Evolutionary conservation across 2,797 vertebrate species (phyloP).

Genomic region (Gallinago solitaria): DNA sequence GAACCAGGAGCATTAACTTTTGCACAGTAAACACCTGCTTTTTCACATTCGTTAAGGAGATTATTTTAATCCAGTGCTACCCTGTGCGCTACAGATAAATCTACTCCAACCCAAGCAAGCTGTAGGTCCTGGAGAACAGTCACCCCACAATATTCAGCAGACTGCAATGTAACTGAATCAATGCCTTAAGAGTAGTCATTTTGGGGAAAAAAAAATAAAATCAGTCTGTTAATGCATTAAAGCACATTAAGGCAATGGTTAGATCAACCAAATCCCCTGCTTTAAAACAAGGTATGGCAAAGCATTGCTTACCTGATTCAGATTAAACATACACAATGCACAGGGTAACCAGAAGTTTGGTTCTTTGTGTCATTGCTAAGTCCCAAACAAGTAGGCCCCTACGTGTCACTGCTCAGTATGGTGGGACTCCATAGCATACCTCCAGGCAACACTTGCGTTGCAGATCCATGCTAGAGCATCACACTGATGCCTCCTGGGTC

Average conservation of each 20-base stretch:
- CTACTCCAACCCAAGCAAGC: background rate
- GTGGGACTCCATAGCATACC: background rate
- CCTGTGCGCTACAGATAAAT: background rate
- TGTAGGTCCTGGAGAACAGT: background rate
- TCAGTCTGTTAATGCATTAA: background rate
- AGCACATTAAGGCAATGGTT: background rate
- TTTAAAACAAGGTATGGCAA: background rate
- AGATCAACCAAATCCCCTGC: background rate
- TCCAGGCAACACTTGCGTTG: background rate
- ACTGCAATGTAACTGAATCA: background rate
- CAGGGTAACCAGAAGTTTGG: background rate
- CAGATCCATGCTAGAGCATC: background rate
- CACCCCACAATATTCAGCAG: background rate
- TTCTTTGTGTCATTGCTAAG: background rate
- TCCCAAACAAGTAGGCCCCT: background rate
- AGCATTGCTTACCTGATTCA: background rate
- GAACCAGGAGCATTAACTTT: background rate
- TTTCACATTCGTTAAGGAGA: background rate
- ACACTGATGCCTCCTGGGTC: accelerated
- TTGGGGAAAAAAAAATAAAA: background rate
- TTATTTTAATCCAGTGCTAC: background rate
- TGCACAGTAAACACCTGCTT: background rate
- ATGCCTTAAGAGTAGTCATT: background rate
- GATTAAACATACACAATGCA: background rate
- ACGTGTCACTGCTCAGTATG: background rate